These are phyloP conservation scores for Tragulus kanchil DNA, from an alignment of 2,113 vertebrate genomes.

Conservation along the genomic window DNA sequence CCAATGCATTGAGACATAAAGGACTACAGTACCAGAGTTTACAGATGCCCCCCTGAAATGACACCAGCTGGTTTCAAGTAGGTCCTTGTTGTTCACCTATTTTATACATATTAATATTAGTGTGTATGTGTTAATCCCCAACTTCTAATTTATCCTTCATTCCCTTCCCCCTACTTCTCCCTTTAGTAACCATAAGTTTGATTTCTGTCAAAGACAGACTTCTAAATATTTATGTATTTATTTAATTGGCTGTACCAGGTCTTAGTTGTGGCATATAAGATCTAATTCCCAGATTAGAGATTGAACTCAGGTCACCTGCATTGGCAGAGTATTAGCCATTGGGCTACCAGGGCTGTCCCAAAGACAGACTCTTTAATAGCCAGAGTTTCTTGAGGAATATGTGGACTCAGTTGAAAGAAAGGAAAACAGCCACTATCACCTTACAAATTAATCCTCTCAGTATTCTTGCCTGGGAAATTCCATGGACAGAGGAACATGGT, in stretches of 20 bases:
- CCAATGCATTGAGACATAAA: too few relatives aligned
- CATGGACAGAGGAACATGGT: background rate
- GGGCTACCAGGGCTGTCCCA: background rate
- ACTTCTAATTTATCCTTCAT: too few relatives aligned
- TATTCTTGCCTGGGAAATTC: background rate
- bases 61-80: too few relatives aligned
- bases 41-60: too few relatives aligned
- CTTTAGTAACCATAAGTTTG: too few relatives aligned
- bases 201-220: too few relatives aligned
- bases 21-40: too few relatives aligned
- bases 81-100: too few relatives aligned
- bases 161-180: too few relatives aligned
- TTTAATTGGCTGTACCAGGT: background rate
- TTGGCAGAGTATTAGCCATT: background rate
- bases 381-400: background rate
- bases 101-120: too few relatives aligned
- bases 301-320: background rate
- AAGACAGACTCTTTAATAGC: background rate
- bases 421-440: background rate
- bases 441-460: background rate
- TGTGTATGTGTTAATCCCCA: too few relatives aligned
- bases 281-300: background rate
- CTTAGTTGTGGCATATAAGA: background rate
- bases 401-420: background rate
- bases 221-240: too few relatives aligned